Conservation (phyloP, 30 jellyfish, hydroid and myxozoan genomes). For the Aurelia sp. region DNA sequence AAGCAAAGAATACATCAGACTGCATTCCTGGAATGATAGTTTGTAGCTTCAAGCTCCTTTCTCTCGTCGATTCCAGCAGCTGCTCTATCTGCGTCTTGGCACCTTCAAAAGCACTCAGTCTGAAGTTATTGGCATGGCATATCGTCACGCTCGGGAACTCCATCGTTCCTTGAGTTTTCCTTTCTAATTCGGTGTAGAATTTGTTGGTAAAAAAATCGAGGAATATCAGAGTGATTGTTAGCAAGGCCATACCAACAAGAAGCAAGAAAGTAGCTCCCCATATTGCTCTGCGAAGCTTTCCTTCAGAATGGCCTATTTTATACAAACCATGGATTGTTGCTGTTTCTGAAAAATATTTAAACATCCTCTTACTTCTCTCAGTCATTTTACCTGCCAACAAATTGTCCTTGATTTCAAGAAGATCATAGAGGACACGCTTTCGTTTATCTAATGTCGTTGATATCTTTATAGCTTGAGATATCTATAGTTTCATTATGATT, state of each 20-base stretch:
- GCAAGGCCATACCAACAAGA: not conserved
- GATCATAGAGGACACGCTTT: no score
- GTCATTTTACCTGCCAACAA: not conserved
- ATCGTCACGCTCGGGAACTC: not conserved
- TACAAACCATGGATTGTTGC: conserved; percentile 10
- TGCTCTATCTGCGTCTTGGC: not conserved
- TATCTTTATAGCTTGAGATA: no score
- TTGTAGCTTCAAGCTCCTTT: not conserved
- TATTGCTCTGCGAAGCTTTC: not conserved
- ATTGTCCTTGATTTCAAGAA: no score
- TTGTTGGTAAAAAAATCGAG: not conserved
- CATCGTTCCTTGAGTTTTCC: not conserved
- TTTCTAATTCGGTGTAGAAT: not conserved
- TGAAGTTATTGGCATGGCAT: conserved; percentile 5
- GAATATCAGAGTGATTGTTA: not conserved
- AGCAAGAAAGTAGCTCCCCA: not conserved
- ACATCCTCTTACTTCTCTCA: not conserved
- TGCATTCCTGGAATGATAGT: not conserved
- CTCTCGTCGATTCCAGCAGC: not conserved
- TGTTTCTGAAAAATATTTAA: not conserved
- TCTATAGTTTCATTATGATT: no score
- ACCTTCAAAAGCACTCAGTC: conserved; percentile 8
- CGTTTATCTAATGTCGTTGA: no score
- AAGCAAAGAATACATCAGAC: not conserved
- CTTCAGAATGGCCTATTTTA: not conserved